Percentiles rank a stretch among this genome's conserved stretches.
Evolutionary conservation across 2,797 vertebrate genomes (phyloP).

Genomic region (Vespertilio murinus): DNA sequence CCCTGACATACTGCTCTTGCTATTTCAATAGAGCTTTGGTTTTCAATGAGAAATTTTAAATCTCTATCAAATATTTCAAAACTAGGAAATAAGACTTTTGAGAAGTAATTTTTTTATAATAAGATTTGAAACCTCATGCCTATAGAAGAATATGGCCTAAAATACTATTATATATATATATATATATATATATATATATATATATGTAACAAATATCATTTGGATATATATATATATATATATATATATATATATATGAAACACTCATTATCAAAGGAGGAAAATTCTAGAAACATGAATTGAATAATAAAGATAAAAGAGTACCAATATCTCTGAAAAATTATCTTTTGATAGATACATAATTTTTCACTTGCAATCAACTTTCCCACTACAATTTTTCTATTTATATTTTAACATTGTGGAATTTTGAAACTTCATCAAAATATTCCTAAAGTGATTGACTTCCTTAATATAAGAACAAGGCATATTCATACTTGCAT

Average conservation of each 20-base stretch:
- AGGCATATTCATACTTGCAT: neutral
- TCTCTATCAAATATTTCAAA: slow-evolving; percentile 18
- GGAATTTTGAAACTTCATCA: neutral
- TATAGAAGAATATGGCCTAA: neutral
- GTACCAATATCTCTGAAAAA: neutral
- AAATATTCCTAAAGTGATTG: neutral
- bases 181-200: too few relatives aligned
- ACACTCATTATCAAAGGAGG: neutral
- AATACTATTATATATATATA: neutral
- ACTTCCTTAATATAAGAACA: neutral
- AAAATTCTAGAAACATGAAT: neutral
- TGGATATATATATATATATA: neutral
- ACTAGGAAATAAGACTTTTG: neutral
- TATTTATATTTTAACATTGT: neutral
- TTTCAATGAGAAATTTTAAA: slow-evolving; percentile 25
- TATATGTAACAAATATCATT: too few relatives aligned
- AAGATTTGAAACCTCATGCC: neutral
- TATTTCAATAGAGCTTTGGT: neutral
- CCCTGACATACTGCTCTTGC: neutral
- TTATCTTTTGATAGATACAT: neutral
- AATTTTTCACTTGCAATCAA: neutral
- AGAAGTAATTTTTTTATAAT: neutral
- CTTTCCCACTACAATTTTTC: neutral
- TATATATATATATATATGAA: neutral
- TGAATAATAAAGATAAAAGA: neutral